Conservation (phyloP, 2,888 invertebrate species). For the Thysanoteuthis rhombus region DNA sequence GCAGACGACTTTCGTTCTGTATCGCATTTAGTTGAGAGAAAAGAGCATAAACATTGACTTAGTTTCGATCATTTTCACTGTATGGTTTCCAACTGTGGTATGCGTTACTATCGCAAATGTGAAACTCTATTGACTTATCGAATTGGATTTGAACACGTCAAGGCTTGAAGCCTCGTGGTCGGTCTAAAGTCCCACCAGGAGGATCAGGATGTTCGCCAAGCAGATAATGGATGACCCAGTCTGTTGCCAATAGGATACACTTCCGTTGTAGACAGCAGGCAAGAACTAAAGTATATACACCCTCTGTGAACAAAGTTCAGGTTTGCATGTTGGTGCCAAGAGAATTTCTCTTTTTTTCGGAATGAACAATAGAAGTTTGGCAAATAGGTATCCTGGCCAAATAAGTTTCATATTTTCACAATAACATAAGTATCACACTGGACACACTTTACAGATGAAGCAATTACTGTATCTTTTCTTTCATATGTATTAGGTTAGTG, state of each 20-base stretch:
- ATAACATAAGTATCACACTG: not conserved
- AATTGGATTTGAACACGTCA: not conserved
- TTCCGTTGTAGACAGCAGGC: not conserved
- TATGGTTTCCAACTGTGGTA: too few species aligned
- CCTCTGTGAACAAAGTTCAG: not conserved
- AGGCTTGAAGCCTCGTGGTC: not conserved
- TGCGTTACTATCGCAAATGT: not conserved
- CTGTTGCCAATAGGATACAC: not conserved
- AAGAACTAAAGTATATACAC: not conserved
- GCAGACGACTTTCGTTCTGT: not conserved
- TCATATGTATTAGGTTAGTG: too few species aligned
- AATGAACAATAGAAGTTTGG: not conserved
- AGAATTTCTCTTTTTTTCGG: not conserved
- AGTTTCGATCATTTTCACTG: not conserved
- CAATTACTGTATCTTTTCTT: too few species aligned
- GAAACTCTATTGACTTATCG: not conserved
- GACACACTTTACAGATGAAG: not conserved
- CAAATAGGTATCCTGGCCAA: not conserved
- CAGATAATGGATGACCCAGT: not conserved
- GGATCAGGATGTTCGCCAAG: not conserved
- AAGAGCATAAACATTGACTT: not conserved
- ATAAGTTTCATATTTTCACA: not conserved
- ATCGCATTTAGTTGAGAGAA: not conserved
- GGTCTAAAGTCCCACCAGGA: not conserved
- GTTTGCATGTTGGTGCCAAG: not conserved